Evolutionary conservation across 2,888 invertebrate genomes (phyloP).

Genomic region (Gari tellinella): DNA sequence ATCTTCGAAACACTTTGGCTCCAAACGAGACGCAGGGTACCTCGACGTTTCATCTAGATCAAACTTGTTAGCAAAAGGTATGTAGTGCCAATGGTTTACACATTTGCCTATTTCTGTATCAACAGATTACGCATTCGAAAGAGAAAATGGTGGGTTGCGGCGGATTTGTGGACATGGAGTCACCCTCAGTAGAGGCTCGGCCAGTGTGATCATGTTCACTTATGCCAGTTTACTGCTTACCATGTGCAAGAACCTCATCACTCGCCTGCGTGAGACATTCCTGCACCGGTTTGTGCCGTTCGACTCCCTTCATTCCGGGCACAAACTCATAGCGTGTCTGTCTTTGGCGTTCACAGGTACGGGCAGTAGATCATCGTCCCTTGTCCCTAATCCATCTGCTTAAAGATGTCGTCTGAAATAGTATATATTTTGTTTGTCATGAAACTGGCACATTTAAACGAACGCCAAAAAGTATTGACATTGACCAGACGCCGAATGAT

Average conservation of each 20-base stretch:
- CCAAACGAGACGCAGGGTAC: too few relatives aligned
- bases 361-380: too few relatives aligned
- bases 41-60: too few relatives aligned
- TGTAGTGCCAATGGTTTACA: too few relatives aligned
- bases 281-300: slow-evolving; percentile 87
- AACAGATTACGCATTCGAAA: slow-evolving; percentile 86
- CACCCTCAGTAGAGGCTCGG: slow-evolving; percentile 87
- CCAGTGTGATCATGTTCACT: slow-evolving; percentile 88
- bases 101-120: slow-evolving; percentile 6
- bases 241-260: slow-evolving; percentile 88
- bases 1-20: too few relatives aligned
- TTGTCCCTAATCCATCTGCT: too few relatives aligned
- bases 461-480: too few relatives aligned
- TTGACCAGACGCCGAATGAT: too few relatives aligned
- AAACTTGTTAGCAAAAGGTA: too few relatives aligned
- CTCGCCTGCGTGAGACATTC: slow-evolving; percentile 86
- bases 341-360: slow-evolving; percentile 87
- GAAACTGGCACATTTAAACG: too few relatives aligned
- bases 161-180: slow-evolving; percentile 87
- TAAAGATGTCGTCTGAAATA: too few relatives aligned
- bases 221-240: slow-evolving; percentile 87
- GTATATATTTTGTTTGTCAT: too few relatives aligned
- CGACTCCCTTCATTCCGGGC: slow-evolving; percentile 87
- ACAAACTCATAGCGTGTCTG: slow-evolving; percentile 87
- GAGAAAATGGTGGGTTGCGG: slow-evolving; percentile 87